These are phyloP conservation scores for Zalophus californianus DNA, from an alignment of 2,797 vertebrate species.

Conservation along the genomic window DNA sequence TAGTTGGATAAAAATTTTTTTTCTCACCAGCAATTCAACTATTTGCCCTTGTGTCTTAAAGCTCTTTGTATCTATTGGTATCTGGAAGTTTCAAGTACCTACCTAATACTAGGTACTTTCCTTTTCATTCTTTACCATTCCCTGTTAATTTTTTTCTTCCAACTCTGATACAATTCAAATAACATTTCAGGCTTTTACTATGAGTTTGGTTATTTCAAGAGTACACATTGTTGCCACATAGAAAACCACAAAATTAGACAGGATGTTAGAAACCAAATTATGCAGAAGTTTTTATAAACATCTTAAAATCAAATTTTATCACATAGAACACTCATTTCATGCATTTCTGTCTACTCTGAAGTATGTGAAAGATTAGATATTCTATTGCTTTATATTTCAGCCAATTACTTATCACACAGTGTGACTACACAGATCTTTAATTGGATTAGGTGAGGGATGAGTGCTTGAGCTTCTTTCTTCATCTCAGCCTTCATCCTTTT, in stretches of 20 bases:
- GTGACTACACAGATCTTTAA: background rate
- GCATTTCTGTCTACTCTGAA: background rate
- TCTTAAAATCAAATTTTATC: background rate
- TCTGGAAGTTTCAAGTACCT: background rate
- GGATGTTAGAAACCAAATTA: background rate
- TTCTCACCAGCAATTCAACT: background rate
- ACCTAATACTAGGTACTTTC: background rate
- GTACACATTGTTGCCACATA: background rate
- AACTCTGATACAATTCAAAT: background rate
- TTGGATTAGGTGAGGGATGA: background rate
- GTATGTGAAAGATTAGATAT: background rate
- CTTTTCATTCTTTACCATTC: background rate
- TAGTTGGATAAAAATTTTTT: background rate
- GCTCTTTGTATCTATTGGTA: background rate
- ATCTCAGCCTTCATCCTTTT: background rate
- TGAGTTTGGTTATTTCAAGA: background rate
- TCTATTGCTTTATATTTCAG: background rate
- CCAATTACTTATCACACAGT: background rate
- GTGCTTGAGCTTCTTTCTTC: background rate
- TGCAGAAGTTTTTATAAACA: background rate
- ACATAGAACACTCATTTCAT: background rate
- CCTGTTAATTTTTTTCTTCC: background rate
- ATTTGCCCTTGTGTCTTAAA: background rate
- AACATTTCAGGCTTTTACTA: background rate
- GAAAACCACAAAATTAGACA: background rate